Percentiles rank a stretch among this genome's conserved stretches.
Evolutionary conservation across 2,113 vertebrate genomes (phyloP).

Genomic region (Chionodraco myersi): DNA sequence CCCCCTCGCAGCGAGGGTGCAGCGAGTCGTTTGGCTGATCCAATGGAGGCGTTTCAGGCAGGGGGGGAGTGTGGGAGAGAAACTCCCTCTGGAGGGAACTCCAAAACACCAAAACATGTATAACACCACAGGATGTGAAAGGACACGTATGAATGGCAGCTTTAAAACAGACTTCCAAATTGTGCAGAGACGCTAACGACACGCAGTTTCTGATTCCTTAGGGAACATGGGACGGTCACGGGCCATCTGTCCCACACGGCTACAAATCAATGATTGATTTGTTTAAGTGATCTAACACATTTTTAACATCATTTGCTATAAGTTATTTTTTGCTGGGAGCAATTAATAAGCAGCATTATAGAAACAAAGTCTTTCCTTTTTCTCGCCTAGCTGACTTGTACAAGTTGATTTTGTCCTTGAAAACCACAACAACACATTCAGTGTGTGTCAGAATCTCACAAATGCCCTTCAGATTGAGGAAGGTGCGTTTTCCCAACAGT

Average conservation of each 20-base stretch:
- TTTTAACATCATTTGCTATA: not conserved
- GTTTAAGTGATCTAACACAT: constrained; percentile 10
- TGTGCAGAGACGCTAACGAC: not conserved
- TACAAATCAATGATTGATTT: constrained; percentile 3
- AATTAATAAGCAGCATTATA: not conserved
- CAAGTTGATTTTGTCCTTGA: not conserved
- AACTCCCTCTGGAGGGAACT: too few species aligned
- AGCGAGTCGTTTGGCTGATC: too few species aligned
- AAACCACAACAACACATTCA: not conserved
- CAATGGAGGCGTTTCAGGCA: too few species aligned
- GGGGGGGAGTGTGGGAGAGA: too few species aligned
- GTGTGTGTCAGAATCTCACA: constrained; percentile 29
- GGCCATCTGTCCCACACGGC: constrained; percentile 16
- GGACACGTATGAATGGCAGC: not conserved
- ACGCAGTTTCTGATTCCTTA: not conserved
- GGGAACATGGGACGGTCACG: not conserved
- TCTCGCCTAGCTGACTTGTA: not conserved
- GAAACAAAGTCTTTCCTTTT: not conserved
- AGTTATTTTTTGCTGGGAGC: not conserved
- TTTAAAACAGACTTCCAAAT: constrained; percentile 1
- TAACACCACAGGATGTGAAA: not conserved
- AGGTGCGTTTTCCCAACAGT: constrained; percentile 22
- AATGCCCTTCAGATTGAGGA: constrained; percentile 25
- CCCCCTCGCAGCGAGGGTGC: too few species aligned
- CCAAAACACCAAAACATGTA: too few species aligned